phyloP scores from a whole-genome alignment of 1,140 invertebrate species.

The Campodea augens region DNA sequence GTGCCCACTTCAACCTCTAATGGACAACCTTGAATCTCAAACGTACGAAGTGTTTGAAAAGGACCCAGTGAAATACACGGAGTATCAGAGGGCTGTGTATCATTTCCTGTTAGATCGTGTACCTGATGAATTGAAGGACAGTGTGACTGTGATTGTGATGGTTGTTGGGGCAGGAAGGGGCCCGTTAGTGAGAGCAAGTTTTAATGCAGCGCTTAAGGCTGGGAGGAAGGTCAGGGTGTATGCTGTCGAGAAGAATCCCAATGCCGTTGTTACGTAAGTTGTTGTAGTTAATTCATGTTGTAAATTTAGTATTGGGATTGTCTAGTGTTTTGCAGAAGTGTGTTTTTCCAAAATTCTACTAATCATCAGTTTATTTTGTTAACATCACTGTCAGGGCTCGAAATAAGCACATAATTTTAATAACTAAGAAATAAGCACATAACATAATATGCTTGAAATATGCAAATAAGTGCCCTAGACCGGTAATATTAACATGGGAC shows the following conservation, averaged over 20 bases:
- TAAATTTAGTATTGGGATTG: too few species aligned
- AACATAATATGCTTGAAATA: too few species aligned
- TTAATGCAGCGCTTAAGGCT: conserved; percentile 55
- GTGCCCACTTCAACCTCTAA: conserved; percentile 73
- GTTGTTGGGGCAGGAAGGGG: conserved; percentile 90
- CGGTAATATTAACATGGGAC: too few species aligned
- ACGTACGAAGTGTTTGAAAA: conserved; percentile 98
- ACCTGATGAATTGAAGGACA: conserved; percentile 27
- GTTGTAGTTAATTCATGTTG: too few species aligned
- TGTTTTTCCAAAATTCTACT: too few species aligned
- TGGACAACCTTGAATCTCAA: conserved; percentile 85
- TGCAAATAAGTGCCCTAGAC: too few species aligned
- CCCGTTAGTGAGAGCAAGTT: conserved; percentile 64
- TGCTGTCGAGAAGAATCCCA: conserved; percentile 96
- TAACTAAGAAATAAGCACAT: too few species aligned
- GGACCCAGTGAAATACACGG: conserved; percentile 88
- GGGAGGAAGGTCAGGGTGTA: conserved; percentile 52
- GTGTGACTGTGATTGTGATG: conserved; percentile 14
- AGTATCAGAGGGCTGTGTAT: conserved; percentile 71
- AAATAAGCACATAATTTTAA: too few species aligned
- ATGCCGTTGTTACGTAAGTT: conserved; percentile 69
- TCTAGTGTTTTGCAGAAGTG: too few species aligned
- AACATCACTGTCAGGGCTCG: too few species aligned
- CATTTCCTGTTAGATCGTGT: conserved; percentile 43
- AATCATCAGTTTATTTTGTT: too few species aligned